Percentiles rank a stretch among this genome's conserved stretches.
Conservation (phyloP, 2,888 invertebrate species). For the Drosophila paranaensis region DNA sequence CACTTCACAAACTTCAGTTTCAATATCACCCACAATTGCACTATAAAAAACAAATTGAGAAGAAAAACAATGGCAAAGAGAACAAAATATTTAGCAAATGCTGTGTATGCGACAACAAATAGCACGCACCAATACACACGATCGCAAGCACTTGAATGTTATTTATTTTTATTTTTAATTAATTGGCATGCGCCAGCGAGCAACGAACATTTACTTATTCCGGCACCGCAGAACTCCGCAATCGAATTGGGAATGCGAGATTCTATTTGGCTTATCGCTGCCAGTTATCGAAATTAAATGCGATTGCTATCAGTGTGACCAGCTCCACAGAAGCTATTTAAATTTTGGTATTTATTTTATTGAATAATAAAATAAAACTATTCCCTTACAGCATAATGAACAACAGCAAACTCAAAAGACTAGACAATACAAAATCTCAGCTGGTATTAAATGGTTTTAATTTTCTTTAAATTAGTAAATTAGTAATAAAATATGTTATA, state of each 20-base stretch:
- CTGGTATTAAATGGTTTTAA: neutral
- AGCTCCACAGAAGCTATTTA: neutral
- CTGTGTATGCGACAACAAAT: conserved; percentile 17
- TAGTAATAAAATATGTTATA: too few species aligned
- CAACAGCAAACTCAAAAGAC: neutral
- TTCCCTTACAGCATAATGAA: neutral
- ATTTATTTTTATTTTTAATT: conserved; percentile 18
- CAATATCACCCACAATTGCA: conserved; percentile 20
- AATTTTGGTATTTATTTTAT: conserved; percentile 1
- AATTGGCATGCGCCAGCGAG: conserved; percentile 33
- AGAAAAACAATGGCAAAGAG: conserved; percentile 17
- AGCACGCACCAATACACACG: conserved; percentile 18
- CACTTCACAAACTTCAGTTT: conserved; percentile 11
- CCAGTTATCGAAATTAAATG: conserved; percentile 18
- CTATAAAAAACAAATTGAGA: conserved; percentile 27
- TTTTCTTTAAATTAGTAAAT: too few species aligned
- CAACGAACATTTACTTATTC: conserved; percentile 43
- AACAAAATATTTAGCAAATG: conserved; percentile 14
- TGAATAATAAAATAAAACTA: neutral
- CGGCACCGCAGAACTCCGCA: conserved; percentile 55
- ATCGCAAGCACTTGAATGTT: conserved; percentile 25
- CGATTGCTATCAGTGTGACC: conserved; percentile 29
- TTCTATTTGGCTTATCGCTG: conserved; percentile 37
- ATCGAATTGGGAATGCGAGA: conserved; percentile 51
- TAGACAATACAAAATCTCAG: neutral